Evolutionary conservation across 2,797 vertebrate genomes (phyloP).

Genomic region (Adrianichthys oophorus): DNA sequence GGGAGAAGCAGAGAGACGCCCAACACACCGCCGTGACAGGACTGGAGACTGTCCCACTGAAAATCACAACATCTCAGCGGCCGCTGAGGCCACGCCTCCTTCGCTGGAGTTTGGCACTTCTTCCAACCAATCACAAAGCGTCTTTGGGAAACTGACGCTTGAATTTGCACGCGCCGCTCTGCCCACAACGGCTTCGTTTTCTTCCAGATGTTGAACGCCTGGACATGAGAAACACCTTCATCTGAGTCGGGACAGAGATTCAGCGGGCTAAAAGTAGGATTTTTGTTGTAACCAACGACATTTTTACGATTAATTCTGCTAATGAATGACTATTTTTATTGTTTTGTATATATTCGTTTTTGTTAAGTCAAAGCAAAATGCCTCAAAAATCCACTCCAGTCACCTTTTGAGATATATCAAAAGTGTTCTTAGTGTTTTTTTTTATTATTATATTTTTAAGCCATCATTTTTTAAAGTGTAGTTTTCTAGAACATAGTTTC

Average conservation of each 20-base stretch:
- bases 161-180: neutral
- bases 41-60: conserved; percentile 58
- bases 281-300: too few species aligned
- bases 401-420: too few species aligned
- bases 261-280: conserved; percentile 29
- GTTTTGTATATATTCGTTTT: too few species aligned
- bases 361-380: too few species aligned
- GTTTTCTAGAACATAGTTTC: too few species aligned
- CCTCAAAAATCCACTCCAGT: too few species aligned
- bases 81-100: conserved; percentile 57
- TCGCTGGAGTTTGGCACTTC: conserved; percentile 14
- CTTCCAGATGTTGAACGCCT: conserved; percentile 66
- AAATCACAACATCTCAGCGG: conserved; percentile 60
- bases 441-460: too few species aligned
- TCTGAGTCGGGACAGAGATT: conserved; percentile 41
- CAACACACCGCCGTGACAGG: conserved; percentile 44
- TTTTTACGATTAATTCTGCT: too few species aligned
- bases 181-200: conserved; percentile 38
- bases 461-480: too few species aligned
- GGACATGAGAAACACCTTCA: conserved; percentile 14
- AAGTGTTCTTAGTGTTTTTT: too few species aligned
- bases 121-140: conserved; percentile 51
- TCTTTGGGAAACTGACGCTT: fast-evolving
- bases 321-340: too few species aligned
- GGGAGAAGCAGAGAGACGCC: conserved; percentile 34